These are phyloP conservation scores for Hydrozoanthus tunicans DNA, from an alignment of 64 coral and sea anemone genomes.

Conservation along the genomic window DNA sequence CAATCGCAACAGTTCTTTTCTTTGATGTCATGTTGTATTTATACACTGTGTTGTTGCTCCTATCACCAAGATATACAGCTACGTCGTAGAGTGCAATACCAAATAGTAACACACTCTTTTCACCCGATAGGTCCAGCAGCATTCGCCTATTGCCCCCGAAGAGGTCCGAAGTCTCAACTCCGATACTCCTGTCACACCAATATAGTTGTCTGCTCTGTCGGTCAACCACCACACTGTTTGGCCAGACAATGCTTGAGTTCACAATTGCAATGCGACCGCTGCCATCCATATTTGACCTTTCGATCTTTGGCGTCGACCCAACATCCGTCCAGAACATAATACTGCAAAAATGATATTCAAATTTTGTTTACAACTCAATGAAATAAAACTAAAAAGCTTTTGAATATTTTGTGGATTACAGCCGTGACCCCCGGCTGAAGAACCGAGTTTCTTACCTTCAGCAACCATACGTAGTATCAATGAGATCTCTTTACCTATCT, in stretches of 20 bases:
- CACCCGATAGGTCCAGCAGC: conserved; percentile 1
- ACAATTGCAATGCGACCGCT: not conserved
- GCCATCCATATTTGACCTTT: conserved; percentile 12
- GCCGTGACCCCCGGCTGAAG: too few species aligned
- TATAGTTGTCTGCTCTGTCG: not conserved
- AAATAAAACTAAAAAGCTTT: too few species aligned
- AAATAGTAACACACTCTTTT: not conserved
- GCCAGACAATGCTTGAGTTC: conserved; percentile 12
- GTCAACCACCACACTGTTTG: not conserved
- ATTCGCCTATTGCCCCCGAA: conserved; percentile 1
- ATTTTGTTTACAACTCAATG: not conserved
- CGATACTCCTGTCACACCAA: conserved; percentile 4
- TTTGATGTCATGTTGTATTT: conserved; percentile 43
- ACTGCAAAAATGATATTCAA: not conserved
- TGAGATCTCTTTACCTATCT: too few species aligned
- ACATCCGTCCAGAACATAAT: not conserved
- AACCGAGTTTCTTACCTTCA: too few species aligned
- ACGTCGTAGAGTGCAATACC: not conserved
- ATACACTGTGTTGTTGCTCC: not conserved
- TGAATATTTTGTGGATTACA: too few species aligned
- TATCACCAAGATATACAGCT: not conserved
- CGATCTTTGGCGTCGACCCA: conserved; percentile 11
- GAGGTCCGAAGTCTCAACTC: conserved; percentile 6
- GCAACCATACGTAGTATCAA: too few species aligned
- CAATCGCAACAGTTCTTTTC: not conserved